These are phyloP conservation scores for Cryptocheilus praepositus DNA, from an alignment of 2,888 invertebrate genomes.

Conservation along the genomic window DNA sequence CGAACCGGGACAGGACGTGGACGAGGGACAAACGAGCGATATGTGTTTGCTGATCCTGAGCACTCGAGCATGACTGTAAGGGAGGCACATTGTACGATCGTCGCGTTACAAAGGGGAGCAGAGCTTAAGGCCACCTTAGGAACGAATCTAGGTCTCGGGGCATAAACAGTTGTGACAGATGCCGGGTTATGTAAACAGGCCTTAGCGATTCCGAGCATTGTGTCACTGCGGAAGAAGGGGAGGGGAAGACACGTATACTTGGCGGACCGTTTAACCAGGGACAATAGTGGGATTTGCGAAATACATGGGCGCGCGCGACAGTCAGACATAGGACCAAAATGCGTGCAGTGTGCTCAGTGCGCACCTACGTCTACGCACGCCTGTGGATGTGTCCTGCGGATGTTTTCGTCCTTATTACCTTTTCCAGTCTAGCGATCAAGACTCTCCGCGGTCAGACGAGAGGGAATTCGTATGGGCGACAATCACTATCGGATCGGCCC, in stretches of 20 bases:
- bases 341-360: no score
- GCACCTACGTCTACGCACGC: constrained; percentile 1
- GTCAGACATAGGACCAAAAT: no score
- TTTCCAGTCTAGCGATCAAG: constrained; percentile 1
- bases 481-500: no score
- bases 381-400: neutral
- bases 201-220: constrained; percentile 56
- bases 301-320: constrained; percentile 38
- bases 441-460: neutral
- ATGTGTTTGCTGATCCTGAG: constrained; percentile 57
- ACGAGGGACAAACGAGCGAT: constrained; percentile 19
- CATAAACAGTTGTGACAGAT: constrained; percentile 71
- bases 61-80: constrained; percentile 51
- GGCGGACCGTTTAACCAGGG: constrained; percentile 55
- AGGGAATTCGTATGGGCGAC: neutral
- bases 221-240: constrained; percentile 47
- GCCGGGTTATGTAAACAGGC: constrained; percentile 68
- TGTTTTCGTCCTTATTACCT: constrained; percentile 5
- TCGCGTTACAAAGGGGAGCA: constrained; percentile 49
- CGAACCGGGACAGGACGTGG: neutral
- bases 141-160: constrained; percentile 54
- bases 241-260: constrained; percentile 32
- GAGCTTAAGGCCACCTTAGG: constrained; percentile 49
- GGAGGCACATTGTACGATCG: constrained; percentile 46
- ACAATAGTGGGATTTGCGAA: constrained; percentile 66